A percentile compares a stretch with the other conserved stretches of the same genome.
Evolutionary conservation across 2,113 vertebrate genomes (phyloP).

Genomic region (Corydoras sp.): DNA sequence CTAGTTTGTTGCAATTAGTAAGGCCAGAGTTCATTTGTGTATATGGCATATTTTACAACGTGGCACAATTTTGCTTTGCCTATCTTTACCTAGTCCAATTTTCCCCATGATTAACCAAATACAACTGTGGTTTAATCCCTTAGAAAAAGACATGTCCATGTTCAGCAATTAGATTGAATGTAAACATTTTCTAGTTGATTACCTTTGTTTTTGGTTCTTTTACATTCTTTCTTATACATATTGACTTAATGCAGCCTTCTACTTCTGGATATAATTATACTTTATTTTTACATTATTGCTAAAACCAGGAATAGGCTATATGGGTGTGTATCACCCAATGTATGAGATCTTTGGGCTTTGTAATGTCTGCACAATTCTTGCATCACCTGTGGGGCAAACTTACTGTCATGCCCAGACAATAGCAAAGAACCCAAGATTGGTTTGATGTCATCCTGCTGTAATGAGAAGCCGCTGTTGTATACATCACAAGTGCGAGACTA

Average conservation of each 20-base stretch:
- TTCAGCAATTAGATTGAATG: too few species aligned
- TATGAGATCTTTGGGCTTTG: conserved; percentile 6
- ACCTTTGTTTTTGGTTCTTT: not conserved
- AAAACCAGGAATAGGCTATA: conserved; percentile 1
- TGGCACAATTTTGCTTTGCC: too few species aligned
- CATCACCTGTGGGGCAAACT: conserved; percentile 16
- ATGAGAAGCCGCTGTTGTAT: conserved; percentile 1
- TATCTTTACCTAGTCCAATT: too few species aligned
- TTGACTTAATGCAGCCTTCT: not conserved
- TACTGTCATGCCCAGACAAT: not conserved
- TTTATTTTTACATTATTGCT: too few species aligned
- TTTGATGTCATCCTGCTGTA: conserved; percentile 7
- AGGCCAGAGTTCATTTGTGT: too few species aligned
- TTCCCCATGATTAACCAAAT: too few species aligned
- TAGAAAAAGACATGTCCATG: too few species aligned
- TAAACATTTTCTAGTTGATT: not conserved
- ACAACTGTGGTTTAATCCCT: too few species aligned
- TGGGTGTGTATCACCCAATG: not conserved
- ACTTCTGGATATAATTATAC: too few species aligned
- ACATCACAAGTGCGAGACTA: not conserved
- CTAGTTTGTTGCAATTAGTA: too few species aligned
- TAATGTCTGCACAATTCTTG: conserved; percentile 10
- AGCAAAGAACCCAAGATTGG: not conserved
- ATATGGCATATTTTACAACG: too few species aligned
- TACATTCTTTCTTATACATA: not conserved